phyloP scores from a whole-genome alignment of 2,113 vertebrate genomes.

The Sminthopsis crassicaudata region DNA sequence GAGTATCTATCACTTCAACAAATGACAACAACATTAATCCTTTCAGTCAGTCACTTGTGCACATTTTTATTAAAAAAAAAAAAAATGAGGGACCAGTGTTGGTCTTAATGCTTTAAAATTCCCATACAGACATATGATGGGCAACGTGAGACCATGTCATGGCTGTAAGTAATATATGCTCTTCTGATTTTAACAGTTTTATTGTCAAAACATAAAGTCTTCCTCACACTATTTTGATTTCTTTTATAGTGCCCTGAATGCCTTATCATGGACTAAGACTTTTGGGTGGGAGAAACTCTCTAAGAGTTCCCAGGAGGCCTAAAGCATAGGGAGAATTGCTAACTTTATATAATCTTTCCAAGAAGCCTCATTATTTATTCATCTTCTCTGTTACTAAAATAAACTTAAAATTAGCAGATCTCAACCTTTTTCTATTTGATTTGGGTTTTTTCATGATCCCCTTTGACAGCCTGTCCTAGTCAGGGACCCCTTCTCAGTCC shows the following conservation, averaged over 20 bases:
- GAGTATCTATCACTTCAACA: not conserved
- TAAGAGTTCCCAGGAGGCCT: not conserved
- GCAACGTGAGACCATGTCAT: too few relatives aligned
- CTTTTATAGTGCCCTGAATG: not conserved
- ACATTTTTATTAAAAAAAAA: not conserved
- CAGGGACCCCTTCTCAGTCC: not conserved
- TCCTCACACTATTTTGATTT: not conserved
- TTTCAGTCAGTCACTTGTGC: not conserved
- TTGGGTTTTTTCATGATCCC: not conserved
- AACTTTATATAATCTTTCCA: not conserved
- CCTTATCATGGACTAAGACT: not conserved
- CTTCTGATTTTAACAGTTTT: not conserved
- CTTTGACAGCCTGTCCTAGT: not conserved
- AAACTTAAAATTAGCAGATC: not conserved
- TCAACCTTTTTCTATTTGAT: not conserved
- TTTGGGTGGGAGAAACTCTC: not conserved
- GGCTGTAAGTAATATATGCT: not conserved
- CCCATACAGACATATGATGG: not conserved
- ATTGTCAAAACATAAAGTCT: not conserved
- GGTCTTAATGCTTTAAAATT: constrained; percentile 8
- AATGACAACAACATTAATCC: constrained; percentile 38
- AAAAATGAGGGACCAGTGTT: not conserved
- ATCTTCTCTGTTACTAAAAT: not conserved
- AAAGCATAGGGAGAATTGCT: not conserved
- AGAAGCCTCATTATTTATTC: not conserved